Evolutionary conservation across 64 coral and sea anemone species (phyloP), one percentile per base, ranked within the genome.

Genomic region (Montipora efflorescens): DNA sequence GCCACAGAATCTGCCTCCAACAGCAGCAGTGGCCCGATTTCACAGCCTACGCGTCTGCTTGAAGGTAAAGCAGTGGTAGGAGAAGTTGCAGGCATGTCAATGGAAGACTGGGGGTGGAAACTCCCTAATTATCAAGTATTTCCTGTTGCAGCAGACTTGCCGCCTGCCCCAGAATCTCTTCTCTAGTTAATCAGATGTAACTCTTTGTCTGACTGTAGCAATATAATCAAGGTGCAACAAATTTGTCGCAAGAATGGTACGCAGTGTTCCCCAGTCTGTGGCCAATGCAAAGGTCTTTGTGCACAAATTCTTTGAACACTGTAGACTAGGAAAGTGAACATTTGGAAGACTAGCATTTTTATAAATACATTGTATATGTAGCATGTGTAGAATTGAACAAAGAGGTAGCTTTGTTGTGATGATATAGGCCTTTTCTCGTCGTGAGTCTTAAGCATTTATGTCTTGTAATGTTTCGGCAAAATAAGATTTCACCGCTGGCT

Each of bases 101-200:
- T 79, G 2, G 71, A 90, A 47, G 51, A 71, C 78, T 90, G 73
- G 43, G 88, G 88, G 47, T 90, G 75, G 87, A 90, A 45, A 76
- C 22, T 90, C 23, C 78, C 21, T 78, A 20, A 11, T 50, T n/a
- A 71, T 59, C 67, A 90, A 77, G 0, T 91, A 47, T 8, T 81
- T 47, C 62, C 77, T 53, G 62, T 91, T 48, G 49, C 68, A 15
- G 81, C 89, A 5, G 77, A 78, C 57, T 48, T 81, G 16, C 76
- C 78, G 5, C 77, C 77, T 73, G 89, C 89, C 5, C 89, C 77
- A 53, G 66, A 91, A 72, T 84, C 69, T 23, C 78, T 91, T 59
- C 62, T 91, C 7, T 22, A 22, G 43, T 50, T 91, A 16, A 82
- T 91, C n/a, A 62, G 89, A 69, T 82, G 89, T 25, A 91, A 91